phyloP scores from a whole-genome alignment of 64 coral and sea anemone genomes.

The Porites australiensis region DNA sequence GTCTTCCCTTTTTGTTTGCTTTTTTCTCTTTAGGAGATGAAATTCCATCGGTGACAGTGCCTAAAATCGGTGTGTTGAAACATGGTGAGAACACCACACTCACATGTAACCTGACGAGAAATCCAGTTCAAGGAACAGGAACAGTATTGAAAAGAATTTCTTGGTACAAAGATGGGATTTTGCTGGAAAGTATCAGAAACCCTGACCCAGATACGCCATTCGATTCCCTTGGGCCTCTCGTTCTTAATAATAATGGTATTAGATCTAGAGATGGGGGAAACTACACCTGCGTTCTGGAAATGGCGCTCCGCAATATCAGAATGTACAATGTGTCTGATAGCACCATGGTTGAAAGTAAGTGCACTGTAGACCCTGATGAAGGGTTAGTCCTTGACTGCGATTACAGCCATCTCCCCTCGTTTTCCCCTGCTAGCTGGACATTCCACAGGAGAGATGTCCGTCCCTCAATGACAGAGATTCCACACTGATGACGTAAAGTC shows the following conservation, averaged over 20 bases:
- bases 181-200: not conserved
- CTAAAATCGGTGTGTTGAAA: not conserved
- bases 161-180: conserved; percentile 1
- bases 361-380: too few relatives aligned
- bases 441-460: too few relatives aligned
- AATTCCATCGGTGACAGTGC: not conserved
- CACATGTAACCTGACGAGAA: not conserved
- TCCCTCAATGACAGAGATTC: too few relatives aligned
- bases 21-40: not conserved
- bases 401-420: too few relatives aligned
- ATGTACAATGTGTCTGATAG: conserved; percentile 2
- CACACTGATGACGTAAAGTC: too few relatives aligned
- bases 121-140: not conserved
- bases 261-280: conserved; percentile 1
- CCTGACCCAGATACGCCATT: not conserved
- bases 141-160: not conserved
- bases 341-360: conserved; percentile 7
- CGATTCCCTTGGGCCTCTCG: not conserved
- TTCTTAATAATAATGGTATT: not conserved
- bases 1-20: too few relatives aligned
- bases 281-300: not conserved
- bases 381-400: too few relatives aligned
- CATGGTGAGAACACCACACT: not conserved
- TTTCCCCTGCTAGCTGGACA: too few relatives aligned
- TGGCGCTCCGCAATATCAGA: not conserved